Evolutionary conservation across 1,140 invertebrate genomes (phyloP), one percentile per base, ranked within the genome.

Genomic region (Pachyrhynchus sulphureomaculatus): DNA sequence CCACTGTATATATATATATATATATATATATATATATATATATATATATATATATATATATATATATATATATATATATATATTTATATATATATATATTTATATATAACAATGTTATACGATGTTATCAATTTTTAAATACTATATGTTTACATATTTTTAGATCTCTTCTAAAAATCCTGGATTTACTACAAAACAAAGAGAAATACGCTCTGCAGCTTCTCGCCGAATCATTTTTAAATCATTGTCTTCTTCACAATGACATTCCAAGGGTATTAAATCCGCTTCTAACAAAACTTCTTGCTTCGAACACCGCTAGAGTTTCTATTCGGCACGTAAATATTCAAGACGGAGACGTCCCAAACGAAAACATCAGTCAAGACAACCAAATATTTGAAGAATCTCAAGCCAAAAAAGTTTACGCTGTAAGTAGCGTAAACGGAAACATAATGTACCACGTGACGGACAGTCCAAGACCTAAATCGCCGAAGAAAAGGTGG

Each of bases 391-490:
- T 76, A 76, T 54, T 73, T 63, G 4, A 79, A 76, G 60, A 49
- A 75, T 78, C 21, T 74, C 81, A 76, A 83, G 78, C 60, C 69
- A 82, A 73, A 75, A 81, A 90, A 71, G 89, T 94, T 8, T 92
- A 89, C 73, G 91, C 91, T 1, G 91, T 94, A 32, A 93, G 91
- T 68, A 92, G 87, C 39, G 89, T 91, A 18, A 89, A 91, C 66
- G 91, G 91, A 1, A 91, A 92, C 69, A 86, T 93, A 0, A 90
- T 91, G 65, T 93, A 93, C 76, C 91, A 93, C 72, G 86, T 92
- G 18, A 86, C 73, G 1, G 71, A 72, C 29, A 64, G 63, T 53
- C 64, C 67, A 4, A 69, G 61, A 39, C 67, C 71, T 12, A 76
- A 72, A 68, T 72, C 73, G n/a, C 58, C 66, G 6, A 75, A 74